Conservation (phyloP, 1,140 invertebrate genomes). For the Elymnias hypermnestra region DNA sequence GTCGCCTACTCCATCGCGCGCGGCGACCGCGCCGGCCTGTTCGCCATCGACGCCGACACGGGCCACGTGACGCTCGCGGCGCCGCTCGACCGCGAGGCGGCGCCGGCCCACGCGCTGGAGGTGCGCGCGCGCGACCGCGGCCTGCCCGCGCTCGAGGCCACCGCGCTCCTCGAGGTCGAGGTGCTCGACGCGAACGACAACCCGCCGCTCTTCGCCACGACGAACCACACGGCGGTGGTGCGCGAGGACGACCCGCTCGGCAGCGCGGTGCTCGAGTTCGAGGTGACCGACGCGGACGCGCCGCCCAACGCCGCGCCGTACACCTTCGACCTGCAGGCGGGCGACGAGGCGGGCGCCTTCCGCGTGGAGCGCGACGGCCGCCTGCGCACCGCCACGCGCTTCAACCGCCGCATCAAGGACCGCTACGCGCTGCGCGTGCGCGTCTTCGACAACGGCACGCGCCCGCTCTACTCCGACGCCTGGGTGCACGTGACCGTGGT, state of each 20-base stretch:
- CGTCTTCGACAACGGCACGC: conserved; percentile 95
- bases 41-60: conserved; percentile 90
- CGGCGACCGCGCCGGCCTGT: conserved; percentile 93
- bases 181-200: conserved; percentile 95
- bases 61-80: conserved; percentile 93
- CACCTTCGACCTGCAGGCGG: conserved; percentile 90
- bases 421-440: conserved; percentile 87
- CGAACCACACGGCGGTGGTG: conserved; percentile 79
- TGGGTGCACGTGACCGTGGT: no score
- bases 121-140: conserved; percentile 94
- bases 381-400: conserved; percentile 93
- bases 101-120: conserved; percentile 92
- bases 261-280: conserved; percentile 87
- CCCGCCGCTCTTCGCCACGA: conserved; percentile 90
- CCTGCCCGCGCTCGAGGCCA: conserved; percentile 87
- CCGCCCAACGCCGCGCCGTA: conserved; percentile 97
- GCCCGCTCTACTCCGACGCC: conserved; percentile 89
- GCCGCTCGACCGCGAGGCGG: conserved; percentile 90
- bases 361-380: conserved; percentile 90
- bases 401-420: conserved; percentile 90
- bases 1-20: conserved; percentile 93
- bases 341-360: conserved; percentile 96
- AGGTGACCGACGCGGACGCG: conserved; percentile 92
- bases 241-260: conserved; percentile 92
- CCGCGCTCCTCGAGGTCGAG: conserved; percentile 91